Evolutionary conservation across 2,888 invertebrate genomes (phyloP).

Genomic region (Drepanosiphum platanoidis): DNA sequence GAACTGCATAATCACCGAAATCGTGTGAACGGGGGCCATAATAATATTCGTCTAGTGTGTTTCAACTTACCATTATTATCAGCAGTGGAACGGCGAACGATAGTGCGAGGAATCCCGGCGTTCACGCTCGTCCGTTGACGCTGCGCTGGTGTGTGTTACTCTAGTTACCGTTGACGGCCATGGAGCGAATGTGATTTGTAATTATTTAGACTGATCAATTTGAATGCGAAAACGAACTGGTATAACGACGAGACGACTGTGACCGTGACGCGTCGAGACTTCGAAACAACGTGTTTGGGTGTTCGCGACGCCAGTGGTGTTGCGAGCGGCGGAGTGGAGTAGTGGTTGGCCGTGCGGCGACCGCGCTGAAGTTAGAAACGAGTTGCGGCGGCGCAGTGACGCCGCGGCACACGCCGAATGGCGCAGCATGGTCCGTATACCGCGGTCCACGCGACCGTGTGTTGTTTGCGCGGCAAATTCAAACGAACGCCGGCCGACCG

Average conservation of each 20-base stretch:
- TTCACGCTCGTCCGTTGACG: background rate
- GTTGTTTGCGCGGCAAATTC: no score
- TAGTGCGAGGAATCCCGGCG: background rate
- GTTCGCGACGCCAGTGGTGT: background rate
- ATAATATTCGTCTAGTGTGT: background rate
- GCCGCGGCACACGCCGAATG: background rate
- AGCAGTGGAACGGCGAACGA: background rate
- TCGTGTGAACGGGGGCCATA: background rate
- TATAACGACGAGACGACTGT: background rate
- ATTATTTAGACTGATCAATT: background rate
- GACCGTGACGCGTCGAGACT: background rate
- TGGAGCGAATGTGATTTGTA: background rate
- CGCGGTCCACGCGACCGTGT: background rate
- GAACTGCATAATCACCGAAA: slow-evolving; percentile 59
- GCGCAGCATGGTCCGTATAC: background rate
- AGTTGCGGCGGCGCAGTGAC: background rate
- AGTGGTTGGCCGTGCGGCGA: background rate
- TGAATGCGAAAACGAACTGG: background rate
- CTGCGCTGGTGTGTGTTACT: background rate
- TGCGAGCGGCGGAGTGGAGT: background rate
- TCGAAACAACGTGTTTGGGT: slow-evolving; percentile 43
- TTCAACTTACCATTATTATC: slow-evolving; percentile 50
- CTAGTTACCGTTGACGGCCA: background rate
- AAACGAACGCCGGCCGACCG: no score
- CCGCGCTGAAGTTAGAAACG: background rate